Evolutionary conservation across 2,888 invertebrate genomes (phyloP), one percentile per base, ranked within the genome.

Genomic region (Pasiphila rectangulata): DNA sequence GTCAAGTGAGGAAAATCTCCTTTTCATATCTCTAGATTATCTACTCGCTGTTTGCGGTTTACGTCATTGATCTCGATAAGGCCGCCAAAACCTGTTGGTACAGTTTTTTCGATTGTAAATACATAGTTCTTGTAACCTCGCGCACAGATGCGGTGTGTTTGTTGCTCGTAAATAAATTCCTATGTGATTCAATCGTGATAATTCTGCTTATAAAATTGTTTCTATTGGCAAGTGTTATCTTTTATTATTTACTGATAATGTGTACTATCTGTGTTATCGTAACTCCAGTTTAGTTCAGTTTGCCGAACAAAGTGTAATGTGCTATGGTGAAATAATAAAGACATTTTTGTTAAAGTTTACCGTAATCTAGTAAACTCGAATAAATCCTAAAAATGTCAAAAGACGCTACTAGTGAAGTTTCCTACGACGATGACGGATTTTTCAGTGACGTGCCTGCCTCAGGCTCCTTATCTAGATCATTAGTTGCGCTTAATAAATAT

Each of bases 21-120:
- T 48, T 61, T 58, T 61, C 54, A 55, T 67, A 64, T 46, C 58
- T 60, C 48, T 54, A 58, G 54, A 63, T 68, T 67, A 70, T 69
- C 57, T 56, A 66, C 57, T 62, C 64, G 59, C 59, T 56, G 63
- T 66, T 58, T 67, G 63, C 69, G 65, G 71, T 77, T 79, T 77
- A 71, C 84, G 82, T 83, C 81, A 83, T 72, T 61, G 64, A 61
- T 64, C 69, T 69, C 69, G 70, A 70, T 79, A 68, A 74, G 64
- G 63, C 62, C 69, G 62, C 72, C 68, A 73, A 82, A 85, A 85
- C 82, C 75, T 61, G 84, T 82, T 67, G 59, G 80, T 67, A 69
- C 63, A 69, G 82, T 83, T 83, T 84, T 83, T 83, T 71, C 70
- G 61, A 69, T 68, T 70, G 78, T 81, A 81, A 83, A 84, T 79